Conservation (phyloP, 2,797 vertebrate genomes). For the Astyanax mexicanus region DNA sequence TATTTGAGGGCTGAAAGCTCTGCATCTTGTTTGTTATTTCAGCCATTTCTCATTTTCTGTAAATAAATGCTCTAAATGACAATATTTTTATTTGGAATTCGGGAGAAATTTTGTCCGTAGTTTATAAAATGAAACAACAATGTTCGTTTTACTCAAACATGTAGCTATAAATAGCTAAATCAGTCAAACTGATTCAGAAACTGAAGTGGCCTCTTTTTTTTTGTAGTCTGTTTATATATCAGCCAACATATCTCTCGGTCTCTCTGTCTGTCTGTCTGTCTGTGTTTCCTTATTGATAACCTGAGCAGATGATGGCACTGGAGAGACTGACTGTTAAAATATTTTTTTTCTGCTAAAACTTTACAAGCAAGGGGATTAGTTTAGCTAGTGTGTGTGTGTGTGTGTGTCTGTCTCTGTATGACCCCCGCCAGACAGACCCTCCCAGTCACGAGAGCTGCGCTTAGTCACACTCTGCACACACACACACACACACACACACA, state of each 20-base stretch:
- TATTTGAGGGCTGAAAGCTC: too few species aligned
- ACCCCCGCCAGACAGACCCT: conserved; percentile 42
- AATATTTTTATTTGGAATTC: too few species aligned
- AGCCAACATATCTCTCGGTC: not conserved
- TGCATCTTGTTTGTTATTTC: too few species aligned
- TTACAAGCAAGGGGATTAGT: not conserved
- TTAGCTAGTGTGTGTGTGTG: conserved; percentile 13
- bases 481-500: conserved; percentile 28
- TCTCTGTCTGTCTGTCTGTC: not conserved
- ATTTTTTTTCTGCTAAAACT: not conserved
- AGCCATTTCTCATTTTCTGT: too few species aligned
- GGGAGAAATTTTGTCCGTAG: too few species aligned
- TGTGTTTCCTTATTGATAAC: not conserved
- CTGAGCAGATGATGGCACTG: not conserved
- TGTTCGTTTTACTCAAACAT: too few species aligned
- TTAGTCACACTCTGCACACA: conserved; percentile 47
- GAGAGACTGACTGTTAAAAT: not conserved
- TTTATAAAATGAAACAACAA: too few species aligned
- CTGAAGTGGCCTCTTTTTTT: too few species aligned
- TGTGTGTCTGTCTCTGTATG: conserved; percentile 50
- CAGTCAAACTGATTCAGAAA: too few species aligned
- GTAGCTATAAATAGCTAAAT: too few species aligned
- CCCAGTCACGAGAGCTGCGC: conserved; percentile 57
- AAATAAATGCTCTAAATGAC: too few species aligned
- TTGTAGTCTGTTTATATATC: not conserved